A percentile compares a stretch with the other conserved stretches of the same genome.
phyloP scores from a whole-genome alignment of 1,140 invertebrate genomes.

The Drosophila jambulina region DNA sequence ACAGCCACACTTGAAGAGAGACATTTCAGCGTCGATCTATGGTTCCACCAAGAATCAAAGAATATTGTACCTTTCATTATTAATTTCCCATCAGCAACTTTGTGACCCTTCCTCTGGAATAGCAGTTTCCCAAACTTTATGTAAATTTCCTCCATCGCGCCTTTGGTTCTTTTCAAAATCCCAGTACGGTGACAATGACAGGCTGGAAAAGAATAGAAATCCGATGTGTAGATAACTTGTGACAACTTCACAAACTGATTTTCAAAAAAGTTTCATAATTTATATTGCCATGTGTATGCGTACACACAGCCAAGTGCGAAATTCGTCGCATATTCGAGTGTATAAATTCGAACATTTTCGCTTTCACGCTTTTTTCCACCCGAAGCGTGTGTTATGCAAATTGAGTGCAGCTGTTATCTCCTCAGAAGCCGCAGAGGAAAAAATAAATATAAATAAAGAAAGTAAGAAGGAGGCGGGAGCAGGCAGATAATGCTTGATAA shows the following conservation, averaged over 20 bases:
- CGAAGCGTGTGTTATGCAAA: slow-evolving; percentile 70
- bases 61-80: not conserved
- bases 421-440: slow-evolving; percentile 38
- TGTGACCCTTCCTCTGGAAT: slow-evolving; percentile 3
- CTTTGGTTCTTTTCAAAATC: slow-evolving; percentile 27
- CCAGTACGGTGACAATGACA: slow-evolving; percentile 37
- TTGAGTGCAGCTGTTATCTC: slow-evolving; percentile 78
- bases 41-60: not conserved
- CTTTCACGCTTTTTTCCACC: slow-evolving; percentile 62
- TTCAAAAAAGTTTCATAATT: slow-evolving; percentile 78
- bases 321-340: slow-evolving; percentile 48
- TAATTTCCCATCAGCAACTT: slow-evolving; percentile 38
- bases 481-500: slow-evolving; percentile 79
- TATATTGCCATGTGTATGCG: slow-evolving; percentile 57
- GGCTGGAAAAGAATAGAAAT: slow-evolving; percentile 41
- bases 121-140: slow-evolving; percentile 6
- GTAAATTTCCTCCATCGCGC: slow-evolving; percentile 19
- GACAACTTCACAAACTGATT: slow-evolving; percentile 66
- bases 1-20: too few relatives aligned
- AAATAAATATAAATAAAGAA: slow-evolving; percentile 44
- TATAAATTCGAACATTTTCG: slow-evolving; percentile 68
- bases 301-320: slow-evolving; percentile 25
- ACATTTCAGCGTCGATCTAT: not conserved
- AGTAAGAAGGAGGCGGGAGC: slow-evolving; percentile 43
- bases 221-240: slow-evolving; percentile 50